Base-by-base conservation (phyloP, 1,140 invertebrate genomes). In the Antheraea pernyi region DNA sequence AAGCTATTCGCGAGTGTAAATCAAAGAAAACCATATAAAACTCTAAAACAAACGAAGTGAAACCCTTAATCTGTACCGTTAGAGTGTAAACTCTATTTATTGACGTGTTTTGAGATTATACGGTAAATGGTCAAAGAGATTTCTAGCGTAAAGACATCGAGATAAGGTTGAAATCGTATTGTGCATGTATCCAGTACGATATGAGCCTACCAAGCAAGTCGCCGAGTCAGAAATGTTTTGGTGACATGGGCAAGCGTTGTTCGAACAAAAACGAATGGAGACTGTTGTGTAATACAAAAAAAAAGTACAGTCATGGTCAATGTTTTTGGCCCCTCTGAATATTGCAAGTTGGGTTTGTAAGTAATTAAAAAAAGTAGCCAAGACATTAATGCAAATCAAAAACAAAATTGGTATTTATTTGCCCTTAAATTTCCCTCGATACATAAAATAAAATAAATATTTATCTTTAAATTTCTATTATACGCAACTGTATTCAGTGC, bases 151-250 rank as follows among this genome's bases (percentile, higher is more conserved):
- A 6, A 7, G 16, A 2, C 19, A 36, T 10, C 3, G 19, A 22
- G 7, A 67, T 53, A 67, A 59, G 22, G 53, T 67, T 18, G 13
- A 67, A 59, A 65, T 46, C 48, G 9, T 11, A 48, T 22, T 59
- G n/a, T 16, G 22, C 0, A 7, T 46, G 10, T 10, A 0, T 65
- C 16, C 16, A n/a, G 13, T 18, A 42, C 63, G 30, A 61, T 53
- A 53, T 53, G 46, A 19, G 60, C 19, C 60, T 61, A 22, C 60
- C 19, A n/a, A 61, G 60, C n/a, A 61, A 36, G 60, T 71, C 82
- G 76, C 77, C 76, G 75, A 75, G 81, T 78, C 82, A 85, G 83
- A 87, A 89, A 89, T 89, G 86, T 89, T 87, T 86, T 86, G 85
- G 86, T 89, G 85, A 89, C 86, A 89, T 85, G 83, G 75, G 71